Conservation (phyloP, 2,113 vertebrate species). For the Oncorhynchus mykiss region DNA sequence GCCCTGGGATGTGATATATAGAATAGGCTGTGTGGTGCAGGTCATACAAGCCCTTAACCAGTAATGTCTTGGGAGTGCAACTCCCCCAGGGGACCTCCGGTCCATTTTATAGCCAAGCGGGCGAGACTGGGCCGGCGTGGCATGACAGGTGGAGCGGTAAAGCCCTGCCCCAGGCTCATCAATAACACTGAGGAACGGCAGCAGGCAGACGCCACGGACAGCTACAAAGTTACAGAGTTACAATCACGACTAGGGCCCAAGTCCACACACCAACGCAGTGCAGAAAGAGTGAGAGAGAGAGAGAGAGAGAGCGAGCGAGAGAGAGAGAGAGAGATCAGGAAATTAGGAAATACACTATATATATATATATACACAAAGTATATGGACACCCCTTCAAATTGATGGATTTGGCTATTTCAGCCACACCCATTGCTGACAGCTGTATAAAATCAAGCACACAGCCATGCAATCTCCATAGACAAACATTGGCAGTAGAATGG, state of each 20-base stretch:
- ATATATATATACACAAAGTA: too few species aligned
- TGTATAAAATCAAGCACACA: too few species aligned
- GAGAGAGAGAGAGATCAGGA: too few species aligned
- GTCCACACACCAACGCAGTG: slow-evolving; percentile 46
- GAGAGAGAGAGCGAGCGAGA: too few species aligned
- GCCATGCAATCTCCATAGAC: too few species aligned
- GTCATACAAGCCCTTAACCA: slow-evolving; percentile 74
- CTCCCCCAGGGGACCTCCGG: slow-evolving; percentile 65
- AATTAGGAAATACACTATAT: too few species aligned
- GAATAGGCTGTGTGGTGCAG: slow-evolving; percentile 65
- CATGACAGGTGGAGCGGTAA: slow-evolving; percentile 69
- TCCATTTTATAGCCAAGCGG: slow-evolving; percentile 73
- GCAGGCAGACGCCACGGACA: slow-evolving; percentile 55
- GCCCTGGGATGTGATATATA: slow-evolving; percentile 66
- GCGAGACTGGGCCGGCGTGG: slow-evolving; percentile 65
- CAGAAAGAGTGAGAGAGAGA: too few species aligned
- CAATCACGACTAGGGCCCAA: slow-evolving; percentile 42
- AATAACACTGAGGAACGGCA: slow-evolving; percentile 57
- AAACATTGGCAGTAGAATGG: too few species aligned
- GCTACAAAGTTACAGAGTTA: slow-evolving; percentile 50
- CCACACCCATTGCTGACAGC: too few species aligned
- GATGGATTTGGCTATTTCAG: too few species aligned
- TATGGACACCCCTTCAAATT: too few species aligned
- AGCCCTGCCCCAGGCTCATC: slow-evolving; percentile 58
- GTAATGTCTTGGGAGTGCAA: slow-evolving; percentile 69